Evolutionary conservation across 1,140 invertebrate species (phyloP).

Genomic region (Aradophagus sp.): DNA sequence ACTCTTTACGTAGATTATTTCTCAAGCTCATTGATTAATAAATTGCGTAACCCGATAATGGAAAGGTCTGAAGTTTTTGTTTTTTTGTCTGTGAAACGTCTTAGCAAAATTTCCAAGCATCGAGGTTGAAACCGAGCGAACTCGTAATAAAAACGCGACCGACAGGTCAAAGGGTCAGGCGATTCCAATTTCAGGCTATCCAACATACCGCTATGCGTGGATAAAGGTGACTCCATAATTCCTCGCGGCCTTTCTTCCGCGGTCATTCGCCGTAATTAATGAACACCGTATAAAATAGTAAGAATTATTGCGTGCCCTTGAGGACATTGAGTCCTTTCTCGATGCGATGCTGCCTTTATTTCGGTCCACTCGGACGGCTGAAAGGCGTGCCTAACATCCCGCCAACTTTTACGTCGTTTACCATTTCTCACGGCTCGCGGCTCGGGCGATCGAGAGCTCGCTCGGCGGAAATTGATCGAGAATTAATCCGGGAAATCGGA

Average conservation of each 20-base stretch:
- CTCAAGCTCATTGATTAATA: too few species aligned
- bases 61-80: too few species aligned
- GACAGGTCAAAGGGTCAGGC: slow-evolving; percentile 28
- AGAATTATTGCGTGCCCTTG: slow-evolving; percentile 67
- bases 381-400: slow-evolving; percentile 55
- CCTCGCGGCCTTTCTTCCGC: slow-evolving; percentile 61
- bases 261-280: slow-evolving; percentile 64
- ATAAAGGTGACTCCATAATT: slow-evolving; percentile 69
- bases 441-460: slow-evolving; percentile 4
- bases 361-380: slow-evolving; percentile 56
- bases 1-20: too few species aligned
- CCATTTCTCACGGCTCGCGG: slow-evolving; percentile 48
- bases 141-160: slow-evolving; percentile 35
- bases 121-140: too few species aligned
- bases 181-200: slow-evolving; percentile 49
- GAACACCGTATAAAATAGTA: slow-evolving; percentile 68
- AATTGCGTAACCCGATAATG: too few species aligned
- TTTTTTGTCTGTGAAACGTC: too few species aligned
- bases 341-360: slow-evolving; percentile 35
- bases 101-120: too few species aligned
- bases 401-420: slow-evolving; percentile 25
- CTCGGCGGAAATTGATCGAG: slow-evolving; percentile 8
- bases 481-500: slow-evolving; percentile 9
- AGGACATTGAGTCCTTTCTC: slow-evolving; percentile 61
- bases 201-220: slow-evolving; percentile 57